Evolutionary conservation across 1,140 invertebrate genomes (phyloP).

Genomic region (Lepidotrigona ventralis): DNA sequence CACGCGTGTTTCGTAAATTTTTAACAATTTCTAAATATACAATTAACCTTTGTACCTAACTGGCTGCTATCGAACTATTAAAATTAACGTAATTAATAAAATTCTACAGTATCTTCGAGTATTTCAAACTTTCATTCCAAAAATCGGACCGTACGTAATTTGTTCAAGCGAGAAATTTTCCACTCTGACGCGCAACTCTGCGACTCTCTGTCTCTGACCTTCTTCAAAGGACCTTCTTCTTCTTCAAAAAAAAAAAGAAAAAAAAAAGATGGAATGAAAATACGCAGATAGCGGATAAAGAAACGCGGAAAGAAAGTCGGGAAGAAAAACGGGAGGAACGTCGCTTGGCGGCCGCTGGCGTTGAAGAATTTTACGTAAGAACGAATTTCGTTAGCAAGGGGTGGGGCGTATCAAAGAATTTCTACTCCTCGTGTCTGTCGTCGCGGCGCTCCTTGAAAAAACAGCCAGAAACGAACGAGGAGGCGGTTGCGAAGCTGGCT

Average conservation of each 20-base stretch:
- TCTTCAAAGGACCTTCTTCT: too few species aligned
- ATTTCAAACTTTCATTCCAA: too few species aligned
- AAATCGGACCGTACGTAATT: too few species aligned
- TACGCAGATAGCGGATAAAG: neutral
- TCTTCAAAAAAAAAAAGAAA: neutral
- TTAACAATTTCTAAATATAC: too few species aligned
- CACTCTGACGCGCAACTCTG: neutral
- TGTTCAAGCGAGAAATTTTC: neutral
- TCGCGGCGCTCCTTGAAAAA: neutral
- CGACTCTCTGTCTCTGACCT: neutral
- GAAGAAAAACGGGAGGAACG: neutral
- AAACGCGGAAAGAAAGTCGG: neutral
- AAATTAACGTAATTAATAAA: too few species aligned
- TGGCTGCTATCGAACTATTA: too few species aligned
- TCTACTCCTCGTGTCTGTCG: neutral
- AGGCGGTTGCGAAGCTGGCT: neutral
- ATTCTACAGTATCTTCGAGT: too few species aligned
- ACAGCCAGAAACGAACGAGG: neutral
- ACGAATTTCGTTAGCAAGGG: neutral
- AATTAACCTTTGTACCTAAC: too few species aligned
- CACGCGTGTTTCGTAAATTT: too few species aligned
- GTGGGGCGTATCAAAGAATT: constrained; percentile 7
- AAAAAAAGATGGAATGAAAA: neutral
- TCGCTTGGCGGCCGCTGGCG: neutral
- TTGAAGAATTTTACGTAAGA: constrained; percentile 27